Evolutionary conservation across 2,888 invertebrate genomes (phyloP), one percentile per base, ranked within the genome.

Genomic region (Maniola hyperantus): DNA sequence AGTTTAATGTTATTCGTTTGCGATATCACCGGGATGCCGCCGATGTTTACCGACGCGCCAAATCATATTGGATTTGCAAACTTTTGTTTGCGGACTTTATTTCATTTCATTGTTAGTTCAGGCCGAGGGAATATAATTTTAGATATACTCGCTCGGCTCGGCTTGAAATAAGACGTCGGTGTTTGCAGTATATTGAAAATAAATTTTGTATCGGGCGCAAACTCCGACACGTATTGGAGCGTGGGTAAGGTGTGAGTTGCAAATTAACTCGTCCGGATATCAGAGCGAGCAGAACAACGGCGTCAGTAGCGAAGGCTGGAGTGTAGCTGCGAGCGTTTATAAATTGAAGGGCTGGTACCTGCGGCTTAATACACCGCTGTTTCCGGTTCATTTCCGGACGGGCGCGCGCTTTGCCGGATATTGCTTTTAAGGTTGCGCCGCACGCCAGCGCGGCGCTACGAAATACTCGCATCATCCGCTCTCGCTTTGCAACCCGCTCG

Each of bases 41-140:
- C 89, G 90, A 90, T 92, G 92, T 91, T 92, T 91, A 92, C 92
- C 89, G 91, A 91, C 91, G 91, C 91, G 77, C 78, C 78, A 91
- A 91, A 92, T 92, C 91, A 92, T 92, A 92, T 92, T 92, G 92
- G 91, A 91, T 92, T 91, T 92, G 91, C 91, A 91, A 92, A 92
- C 89, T 91, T 91, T 92, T 91, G 92, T 92, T 92, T 91, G 91
- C 87, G 82, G 89, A 91, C 90, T 92, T 91, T 91, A 91, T 91
- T 91, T 90, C 89, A 91, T 92, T 91, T 86, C 84, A 81, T 80
- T 90, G 91, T 90, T 90, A 89, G 90, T 89, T 91, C 89, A 88
- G 89, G 88, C 85, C 83, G 84, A 82, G 86, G 83, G 84, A 86
- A 87, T 85, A 88, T 88, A 87, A 89, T 89, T 90, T 89, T 87